phyloP scores from a whole-genome alignment of 2,797 vertebrate genomes.

The Linurgus olivaceus region DNA sequence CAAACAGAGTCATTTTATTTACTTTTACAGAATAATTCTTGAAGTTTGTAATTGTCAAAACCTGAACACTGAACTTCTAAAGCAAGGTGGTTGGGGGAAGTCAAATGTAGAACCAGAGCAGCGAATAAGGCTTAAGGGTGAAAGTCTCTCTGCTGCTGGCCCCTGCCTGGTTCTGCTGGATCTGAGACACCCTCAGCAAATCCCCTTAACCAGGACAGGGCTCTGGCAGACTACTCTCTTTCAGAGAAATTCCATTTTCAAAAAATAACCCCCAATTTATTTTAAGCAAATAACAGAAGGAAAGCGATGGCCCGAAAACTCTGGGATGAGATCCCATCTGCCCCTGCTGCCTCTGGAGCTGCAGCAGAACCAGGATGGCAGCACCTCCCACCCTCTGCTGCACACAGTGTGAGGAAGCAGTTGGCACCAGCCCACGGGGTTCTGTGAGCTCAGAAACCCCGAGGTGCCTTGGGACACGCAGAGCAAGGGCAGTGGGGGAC shows the following conservation, averaged over 20 bases:
- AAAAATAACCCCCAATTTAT: not conserved
- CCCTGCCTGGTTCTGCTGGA: not conserved
- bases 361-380: not conserved
- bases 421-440: not conserved
- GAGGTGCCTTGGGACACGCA: fast-evolving
- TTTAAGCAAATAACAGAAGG: not conserved
- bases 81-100: not conserved
- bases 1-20: not conserved
- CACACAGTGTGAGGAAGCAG: fast-evolving
- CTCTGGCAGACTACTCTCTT: not conserved
- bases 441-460: not conserved
- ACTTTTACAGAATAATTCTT: not conserved
- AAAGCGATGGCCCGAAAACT: not conserved
- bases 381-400: not conserved
- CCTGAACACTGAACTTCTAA: not conserved
- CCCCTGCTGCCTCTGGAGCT: not conserved
- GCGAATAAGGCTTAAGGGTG: fast-evolving
- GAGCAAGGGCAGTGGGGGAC: fast-evolving
- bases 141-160: not conserved
- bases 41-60: not conserved
- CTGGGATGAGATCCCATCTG: not conserved
- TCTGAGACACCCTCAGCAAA: not conserved
- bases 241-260: not conserved
- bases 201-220: not conserved
- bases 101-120: not conserved